Evolutionary conservation across 2,888 invertebrate genomes (phyloP).

Genomic region (Bombylius discolor): DNA sequence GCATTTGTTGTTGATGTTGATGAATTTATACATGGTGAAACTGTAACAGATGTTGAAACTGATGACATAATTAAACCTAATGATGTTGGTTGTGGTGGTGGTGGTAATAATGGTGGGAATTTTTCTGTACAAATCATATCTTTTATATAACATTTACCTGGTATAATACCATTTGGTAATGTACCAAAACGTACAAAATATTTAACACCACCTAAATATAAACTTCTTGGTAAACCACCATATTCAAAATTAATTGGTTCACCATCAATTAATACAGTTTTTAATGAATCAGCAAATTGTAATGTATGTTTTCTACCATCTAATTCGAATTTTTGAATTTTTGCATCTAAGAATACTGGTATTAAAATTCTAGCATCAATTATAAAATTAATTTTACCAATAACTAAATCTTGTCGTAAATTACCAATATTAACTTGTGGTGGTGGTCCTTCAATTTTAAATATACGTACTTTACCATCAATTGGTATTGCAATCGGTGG

Average conservation of each 20-base stretch:
- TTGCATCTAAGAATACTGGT: constrained; percentile 71
- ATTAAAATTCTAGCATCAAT: constrained; percentile 67
- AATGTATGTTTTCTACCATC: constrained; percentile 60
- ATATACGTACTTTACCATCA: constrained; percentile 58
- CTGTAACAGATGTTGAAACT: neutral
- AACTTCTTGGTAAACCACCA: constrained; percentile 70
- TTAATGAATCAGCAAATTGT: constrained; percentile 65
- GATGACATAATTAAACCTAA: neutral
- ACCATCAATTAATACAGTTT: constrained; percentile 66
- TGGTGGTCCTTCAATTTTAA: constrained; percentile 79
- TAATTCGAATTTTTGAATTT: constrained; percentile 64
- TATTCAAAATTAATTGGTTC: constrained; percentile 66
- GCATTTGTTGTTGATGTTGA: neutral
- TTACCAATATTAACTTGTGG: constrained; percentile 88
- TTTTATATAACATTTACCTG: constrained; percentile 55
- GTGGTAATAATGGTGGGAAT: constrained; percentile 9
- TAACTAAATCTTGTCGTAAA: constrained; percentile 66
- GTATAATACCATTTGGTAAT: constrained; percentile 56
- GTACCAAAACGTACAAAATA: constrained; percentile 72
- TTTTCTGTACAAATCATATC: constrained; percentile 54
- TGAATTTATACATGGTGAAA: neutral
- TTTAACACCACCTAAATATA: constrained; percentile 58
- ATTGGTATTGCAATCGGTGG: constrained; percentile 69
- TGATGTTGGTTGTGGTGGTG: neutral
- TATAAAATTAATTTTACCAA: constrained; percentile 72